Evolutionary conservation across 2,113 vertebrate species (phyloP).

Genomic region (Ciconia boyciana): DNA sequence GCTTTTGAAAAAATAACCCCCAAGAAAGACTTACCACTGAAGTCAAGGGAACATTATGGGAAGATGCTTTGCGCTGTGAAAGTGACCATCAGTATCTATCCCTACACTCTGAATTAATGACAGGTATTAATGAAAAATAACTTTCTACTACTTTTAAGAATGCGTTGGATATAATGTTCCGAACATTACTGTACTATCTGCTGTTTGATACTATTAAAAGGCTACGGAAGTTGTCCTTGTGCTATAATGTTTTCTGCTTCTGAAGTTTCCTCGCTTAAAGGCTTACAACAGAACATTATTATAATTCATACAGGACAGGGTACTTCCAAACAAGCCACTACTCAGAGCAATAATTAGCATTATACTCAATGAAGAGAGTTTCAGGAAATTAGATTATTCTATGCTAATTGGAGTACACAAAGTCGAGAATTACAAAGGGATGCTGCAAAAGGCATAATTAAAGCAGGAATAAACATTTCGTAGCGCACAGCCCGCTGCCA

Average conservation of each 20-base stretch:
- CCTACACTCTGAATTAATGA: neutral
- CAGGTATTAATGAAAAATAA: neutral
- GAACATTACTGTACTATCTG: neutral
- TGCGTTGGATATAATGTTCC: neutral
- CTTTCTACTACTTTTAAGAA: neutral
- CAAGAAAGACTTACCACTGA: neutral
- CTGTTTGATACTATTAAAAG: neutral
- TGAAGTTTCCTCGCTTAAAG: neutral
- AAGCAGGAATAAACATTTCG: neutral
- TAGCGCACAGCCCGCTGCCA: neutral
- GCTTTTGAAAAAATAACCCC: neutral
- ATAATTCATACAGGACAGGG: neutral
- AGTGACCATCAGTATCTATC: rapidly evolving
- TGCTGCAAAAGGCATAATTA: neutral
- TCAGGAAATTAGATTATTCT: neutral
- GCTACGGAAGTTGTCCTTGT: neutral
- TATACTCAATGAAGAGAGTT: neutral
- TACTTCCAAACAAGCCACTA: neutral
- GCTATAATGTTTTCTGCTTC: neutral
- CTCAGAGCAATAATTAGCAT: neutral
- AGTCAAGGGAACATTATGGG: neutral
- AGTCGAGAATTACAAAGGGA: neutral
- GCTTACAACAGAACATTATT: neutral
- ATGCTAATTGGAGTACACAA: neutral
- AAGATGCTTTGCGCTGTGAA: neutral